phyloP scores from a whole-genome alignment of 2,888 invertebrate species.

The Hydrotaea cyrtoneurina region DNA sequence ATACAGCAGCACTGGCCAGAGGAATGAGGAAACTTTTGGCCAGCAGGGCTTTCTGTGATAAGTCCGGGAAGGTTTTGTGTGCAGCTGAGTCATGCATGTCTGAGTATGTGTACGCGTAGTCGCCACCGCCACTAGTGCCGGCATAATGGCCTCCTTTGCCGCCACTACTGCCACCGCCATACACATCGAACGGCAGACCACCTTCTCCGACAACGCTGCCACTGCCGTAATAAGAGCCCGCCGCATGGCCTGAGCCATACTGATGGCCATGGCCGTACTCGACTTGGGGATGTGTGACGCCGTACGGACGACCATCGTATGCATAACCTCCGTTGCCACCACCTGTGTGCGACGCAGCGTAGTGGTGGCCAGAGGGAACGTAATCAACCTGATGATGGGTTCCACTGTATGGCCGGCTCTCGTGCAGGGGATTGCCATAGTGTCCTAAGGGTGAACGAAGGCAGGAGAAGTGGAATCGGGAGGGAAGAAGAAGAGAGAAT shows the following conservation, averaged over 20 bases:
- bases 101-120: slow-evolving; percentile 74
- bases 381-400: slow-evolving; percentile 46
- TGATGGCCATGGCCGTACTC: slow-evolving; percentile 51
- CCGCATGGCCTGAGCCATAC: slow-evolving; percentile 43
- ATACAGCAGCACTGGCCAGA: slow-evolving; percentile 89
- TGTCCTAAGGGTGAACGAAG: slow-evolving; percentile 71
- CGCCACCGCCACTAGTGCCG: slow-evolving; percentile 72
- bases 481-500: slow-evolving; percentile 33
- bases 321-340: slow-evolving; percentile 65
- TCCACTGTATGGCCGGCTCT: slow-evolving; percentile 52
- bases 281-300: slow-evolving; percentile 59
- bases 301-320: slow-evolving; percentile 73
- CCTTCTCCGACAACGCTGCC: slow-evolving; percentile 70
- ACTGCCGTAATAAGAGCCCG: slow-evolving; percentile 71
- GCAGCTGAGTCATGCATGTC: slow-evolving; percentile 66
- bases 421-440: slow-evolving; percentile 68
- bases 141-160: slow-evolving; percentile 72
- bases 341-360: slow-evolving; percentile 21
- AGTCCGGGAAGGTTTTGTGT: slow-evolving; percentile 75
- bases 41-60: slow-evolving; percentile 76
- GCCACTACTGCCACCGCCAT: slow-evolving; percentile 66
- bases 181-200: slow-evolving; percentile 77
- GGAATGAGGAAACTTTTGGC: slow-evolving; percentile 86
- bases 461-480: not conserved
- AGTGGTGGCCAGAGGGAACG: slow-evolving; percentile 18